Base-by-base conservation (phyloP, 2,888 invertebrate species). In the Notocelia uddmanniana region DNA sequence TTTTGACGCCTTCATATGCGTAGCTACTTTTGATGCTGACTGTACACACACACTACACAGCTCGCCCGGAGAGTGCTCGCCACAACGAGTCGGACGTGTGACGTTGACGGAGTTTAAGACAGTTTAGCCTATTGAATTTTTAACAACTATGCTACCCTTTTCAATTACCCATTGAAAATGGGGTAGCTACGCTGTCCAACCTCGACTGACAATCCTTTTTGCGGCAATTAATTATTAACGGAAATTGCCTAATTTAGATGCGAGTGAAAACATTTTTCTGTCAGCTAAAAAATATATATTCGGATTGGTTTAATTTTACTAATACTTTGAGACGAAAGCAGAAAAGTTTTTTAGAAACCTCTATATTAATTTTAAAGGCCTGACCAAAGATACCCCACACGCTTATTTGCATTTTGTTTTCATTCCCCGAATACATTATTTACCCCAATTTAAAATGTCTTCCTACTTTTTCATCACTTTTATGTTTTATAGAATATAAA, bases 131-230 rank as follows among this genome's bases (percentile, higher is more conserved):
- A 80, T 84, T 93, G 91, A 93, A 93, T 93, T 90, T 90, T 93
- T 93, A 88, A 93, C 85, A 79, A 83, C 76, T 78, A 76, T 79
- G 82, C 83, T 87, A 93, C 93, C 93, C 93, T 92, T 92, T 92
- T 93, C 93, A 93, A 92, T 93, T 93, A 92, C 85, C 85, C 89
- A 89, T 88, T 84, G 89, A 86, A 90, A 91, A 89, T 88, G 86
- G 91, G 90, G 88, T 86, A 88, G 89, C 85, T 86, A 87, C 83
- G 80, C 90, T 91, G 91, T 91, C 92, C 92, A 87, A 88, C 87
- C 86, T 84, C 85, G 83, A 85, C 86, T 92, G 93, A 93, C 91
- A 93, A 91, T 89, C 92, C 93, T 93, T 93, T 93, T 93, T 92
- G 86, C 87, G 89, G 77, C 83, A 81, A 80, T 93, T 88, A 91